These are phyloP conservation scores for Catostylus mosaicus DNA, from an alignment of 30 jellyfish, hydroid and myxozoan species.

Conservation along the genomic window DNA sequence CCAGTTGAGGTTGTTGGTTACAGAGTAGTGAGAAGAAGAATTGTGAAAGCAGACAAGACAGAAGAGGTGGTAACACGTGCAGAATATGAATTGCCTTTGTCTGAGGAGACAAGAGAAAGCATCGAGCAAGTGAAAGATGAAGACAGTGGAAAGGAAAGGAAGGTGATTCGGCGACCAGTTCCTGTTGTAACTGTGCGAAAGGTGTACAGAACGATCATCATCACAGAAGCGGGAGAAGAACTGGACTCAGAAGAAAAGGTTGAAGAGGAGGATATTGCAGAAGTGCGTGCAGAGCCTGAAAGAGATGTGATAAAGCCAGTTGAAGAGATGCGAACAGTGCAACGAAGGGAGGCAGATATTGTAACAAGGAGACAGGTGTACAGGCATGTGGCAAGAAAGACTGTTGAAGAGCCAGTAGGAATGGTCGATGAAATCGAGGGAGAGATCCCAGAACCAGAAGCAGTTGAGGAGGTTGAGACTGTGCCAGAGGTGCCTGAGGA, in stretches of 20 bases:
- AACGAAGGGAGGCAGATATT: conserved; percentile 17
- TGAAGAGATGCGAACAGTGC: not conserved
- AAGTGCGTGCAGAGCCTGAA: conserved; percentile 6
- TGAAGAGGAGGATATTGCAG: conserved; percentile 15
- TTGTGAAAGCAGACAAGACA: conserved; percentile 50
- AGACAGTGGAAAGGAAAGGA: conserved; percentile 23
- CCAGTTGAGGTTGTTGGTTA: conserved; percentile 51
- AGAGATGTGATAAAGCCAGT: not conserved
- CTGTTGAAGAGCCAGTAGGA: too few relatives aligned
- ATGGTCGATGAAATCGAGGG: conserved; percentile 26
- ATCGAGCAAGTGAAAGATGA: conserved; percentile 23
- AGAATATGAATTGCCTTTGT: conserved; percentile 5
- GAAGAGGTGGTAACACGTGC: conserved; percentile 13
- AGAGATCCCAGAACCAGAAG: conserved; percentile 42
- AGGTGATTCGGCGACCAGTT: conserved; percentile 29
- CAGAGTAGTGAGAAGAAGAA: conserved; percentile 49
- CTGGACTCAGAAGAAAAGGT: conserved; percentile 6
- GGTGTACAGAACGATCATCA: conserved; percentile 32
- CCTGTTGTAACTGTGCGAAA: conserved; percentile 58
- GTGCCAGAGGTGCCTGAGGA: conserved; percentile 38
- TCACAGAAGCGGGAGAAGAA: conserved; percentile 23
- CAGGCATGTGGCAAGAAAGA: conserved; percentile 4
- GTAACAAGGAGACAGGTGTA: conserved; percentile 27
- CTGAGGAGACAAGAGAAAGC: conserved; percentile 17
- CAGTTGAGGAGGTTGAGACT: conserved; percentile 37